Evolutionary conservation across 2,113 vertebrate species (phyloP).

Genomic region (Odontophorus gujanensis): DNA sequence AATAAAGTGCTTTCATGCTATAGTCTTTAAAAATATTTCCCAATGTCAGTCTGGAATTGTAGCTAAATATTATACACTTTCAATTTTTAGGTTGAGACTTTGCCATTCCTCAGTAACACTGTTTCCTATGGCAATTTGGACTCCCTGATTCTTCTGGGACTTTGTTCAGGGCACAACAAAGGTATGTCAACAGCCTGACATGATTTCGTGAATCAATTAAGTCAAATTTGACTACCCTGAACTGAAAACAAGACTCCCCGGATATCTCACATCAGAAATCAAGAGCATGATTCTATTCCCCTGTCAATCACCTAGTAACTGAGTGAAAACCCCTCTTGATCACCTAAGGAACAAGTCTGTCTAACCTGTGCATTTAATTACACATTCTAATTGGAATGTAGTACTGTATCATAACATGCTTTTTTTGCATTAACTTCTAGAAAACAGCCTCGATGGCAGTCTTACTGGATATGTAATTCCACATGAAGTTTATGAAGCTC

Average conservation of each 20-base stretch:
- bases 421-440: not conserved
- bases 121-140: not conserved
- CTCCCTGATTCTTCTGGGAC: not conserved
- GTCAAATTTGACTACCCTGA: not conserved
- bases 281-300: not conserved
- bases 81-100: not conserved
- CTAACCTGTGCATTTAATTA: not conserved
- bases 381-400: not conserved
- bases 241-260: not conserved
- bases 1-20: not conserved
- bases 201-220: not conserved
- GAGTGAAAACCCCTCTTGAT: no score
- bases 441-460: not conserved
- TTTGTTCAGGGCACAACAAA: not conserved
- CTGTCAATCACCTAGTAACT: not conserved
- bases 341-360: not conserved
- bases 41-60: not conserved
- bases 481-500: not conserved
- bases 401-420: not conserved
- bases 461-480: not conserved
- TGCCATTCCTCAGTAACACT: not conserved
- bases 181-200: not conserved
- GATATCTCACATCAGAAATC: not conserved
- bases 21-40: not conserved
- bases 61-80: not conserved